Evolutionary conservation across 2,888 invertebrate genomes (phyloP), one percentile per base, ranked within the genome.

Genomic region (Torymus texanus): DNA sequence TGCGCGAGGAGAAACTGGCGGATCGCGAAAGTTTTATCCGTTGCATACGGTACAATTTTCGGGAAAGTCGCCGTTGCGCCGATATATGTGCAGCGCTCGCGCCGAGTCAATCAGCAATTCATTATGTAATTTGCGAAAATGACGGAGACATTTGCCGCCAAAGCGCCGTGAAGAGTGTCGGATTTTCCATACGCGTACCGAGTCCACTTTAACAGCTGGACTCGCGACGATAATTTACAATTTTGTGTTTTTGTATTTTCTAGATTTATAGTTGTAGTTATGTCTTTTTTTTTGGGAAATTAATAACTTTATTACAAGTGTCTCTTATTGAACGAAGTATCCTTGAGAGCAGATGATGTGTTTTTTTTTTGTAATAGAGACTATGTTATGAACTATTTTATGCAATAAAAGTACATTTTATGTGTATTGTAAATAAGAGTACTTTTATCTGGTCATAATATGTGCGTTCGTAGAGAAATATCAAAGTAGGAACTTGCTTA

Each of bases 351-450:
- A 67, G 10, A 71, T 59, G 50, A 2, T 5, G 21, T 21, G 21
- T 21, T 21, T 3, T 5, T 8, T 41, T 41, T 58, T 72, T 72
- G 56, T 68, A 24, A 21, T 29, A 12, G 16, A 51, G 65, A 74
- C n/a, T 24, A 66, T n/a, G 50, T 66, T 21, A 41, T 41, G 21
- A 50, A 2, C 50, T 66, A 65, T 58, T 56, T 21, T 62, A 10
- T 18, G 61, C 14, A 71, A 56, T 76, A 14, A 55, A 61, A 41
- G 41, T 18, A 63, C 41, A 51, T 58, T 59, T 53, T 70, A 24
- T 65, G 16, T 58, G 18, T 41, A 62, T 77, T 77, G 72, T 77
- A 72, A 72, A 72, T 77, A 77, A 77, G 72, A 29, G 55, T 55
- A 56, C 66, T 72, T 72, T 77, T 77, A 66, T 66, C 50, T 62